Evolutionary conservation across 2,113 vertebrate species (phyloP), one percentile per base, ranked within the genome.

Genomic region (Corythornis madagascariensis): DNA sequence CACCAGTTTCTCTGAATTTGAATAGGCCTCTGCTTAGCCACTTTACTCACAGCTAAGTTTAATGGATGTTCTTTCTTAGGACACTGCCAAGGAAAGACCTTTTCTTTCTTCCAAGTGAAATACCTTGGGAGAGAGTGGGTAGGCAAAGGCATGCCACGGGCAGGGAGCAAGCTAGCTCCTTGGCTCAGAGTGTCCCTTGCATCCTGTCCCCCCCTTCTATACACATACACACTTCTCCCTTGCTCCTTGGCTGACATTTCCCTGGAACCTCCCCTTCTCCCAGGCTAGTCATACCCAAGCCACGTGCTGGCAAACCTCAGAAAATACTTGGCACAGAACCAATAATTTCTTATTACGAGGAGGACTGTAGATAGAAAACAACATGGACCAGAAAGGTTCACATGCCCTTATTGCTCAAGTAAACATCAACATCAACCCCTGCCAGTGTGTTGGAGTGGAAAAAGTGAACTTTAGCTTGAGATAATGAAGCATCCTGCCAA

Each of bases 191-290:
- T 45, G 45, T 47, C 60, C 63, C 0, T 1, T 0, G 3, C 45
- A 73, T 76, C 56, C 79, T 77, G 17, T 11, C 7, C 6, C 12
- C 2, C 2, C 10, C 20, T 28, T 13, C 5, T 48, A 11, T 42
- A 16, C 21, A n/a, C 25, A 16, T 15, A 47, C 42, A 11, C 15
- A 38, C 7, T 63, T 55, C 42, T 89, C 42, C 26, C 2, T 35
- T 80, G 60, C 82, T 85, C n/a, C 64, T 91, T 88, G 83, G 90
- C 71, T 94, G 86, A 88, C 90, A 90, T 92, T 92, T 92, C 47
- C 64, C 10, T 28, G 22, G 67, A 33, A 55, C 29, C 35, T 86
- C 65, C 33, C 20, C 6, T 86, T 88, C 77, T 67, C 70, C 67
- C 81, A 65, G 33, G 33, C 35, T n/a, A 55, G 31, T 95, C 86